A percentile compares a stretch with the other conserved stretches of the same genome.
Evolutionary conservation across 2,113 vertebrate genomes (phyloP).

Genomic region (Danio rerio): GRCz12tu NC_133186.1:34725001-34725500

Average conservation of each 20-base stretch:
- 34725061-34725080: background rate
- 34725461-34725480: constrained; percentile 49
- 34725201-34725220: constrained; percentile 14
- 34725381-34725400: background rate
- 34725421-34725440: constrained; percentile 48
- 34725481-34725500: constrained; percentile 36
- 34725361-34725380: constrained; percentile 6
- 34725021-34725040: too few relatives aligned
- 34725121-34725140: background rate
- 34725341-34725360: background rate
- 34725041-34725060: too few relatives aligned
- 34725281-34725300: constrained; percentile 11
- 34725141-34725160: background rate
- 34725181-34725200: background rate
- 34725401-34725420: constrained; percentile 20
- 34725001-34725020: too few relatives aligned
- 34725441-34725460: constrained; percentile 51
- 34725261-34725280: constrained; percentile 18
- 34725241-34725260: constrained; percentile 26
- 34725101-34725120: background rate
- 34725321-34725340: constrained; percentile 38
- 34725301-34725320: constrained; percentile 40
- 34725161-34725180: background rate
- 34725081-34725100: background rate
- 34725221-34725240: constrained; percentile 37